Conservation (phyloP, 2,113 vertebrate species). For the Phrynosoma platyrhinos region DNA sequence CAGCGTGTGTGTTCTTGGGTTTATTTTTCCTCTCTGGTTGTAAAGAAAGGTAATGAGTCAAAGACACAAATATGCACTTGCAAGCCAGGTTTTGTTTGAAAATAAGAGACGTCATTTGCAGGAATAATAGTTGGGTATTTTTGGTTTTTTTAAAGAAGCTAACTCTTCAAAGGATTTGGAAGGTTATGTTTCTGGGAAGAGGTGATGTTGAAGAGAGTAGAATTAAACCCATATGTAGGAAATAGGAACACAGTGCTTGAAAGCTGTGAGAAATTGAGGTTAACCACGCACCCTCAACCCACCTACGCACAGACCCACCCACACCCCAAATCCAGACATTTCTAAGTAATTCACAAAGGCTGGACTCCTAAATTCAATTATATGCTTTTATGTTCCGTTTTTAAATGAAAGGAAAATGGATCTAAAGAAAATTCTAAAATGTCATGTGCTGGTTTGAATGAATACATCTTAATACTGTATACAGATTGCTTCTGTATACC, state of each 20-base stretch:
- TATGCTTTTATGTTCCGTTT: background rate
- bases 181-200: constrained; percentile 21
- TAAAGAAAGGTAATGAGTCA: constrained; percentile 22
- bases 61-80: constrained; percentile 23
- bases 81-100: constrained; percentile 15
- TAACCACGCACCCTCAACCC: background rate
- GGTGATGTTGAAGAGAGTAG: background rate
- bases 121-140: background rate
- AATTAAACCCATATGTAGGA: constrained; percentile 8
- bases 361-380: background rate
- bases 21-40: background rate
- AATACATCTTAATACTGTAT: background rate
- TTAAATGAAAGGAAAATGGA: background rate
- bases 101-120: constrained; percentile 15
- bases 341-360: background rate
- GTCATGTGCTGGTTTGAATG: background rate
- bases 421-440: background rate
- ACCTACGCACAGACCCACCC: too few relatives aligned
- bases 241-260: background rate
- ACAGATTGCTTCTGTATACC: background rate
- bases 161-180: constrained; percentile 14
- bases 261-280: constrained; percentile 2
- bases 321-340: background rate
- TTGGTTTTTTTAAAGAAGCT: background rate
- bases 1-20: background rate